A percentile compares a stretch with the other conserved stretches of the same genome.
Evolutionary conservation across 2,888 invertebrate species (phyloP).

Genomic region (Odontocolon sp.): DNA sequence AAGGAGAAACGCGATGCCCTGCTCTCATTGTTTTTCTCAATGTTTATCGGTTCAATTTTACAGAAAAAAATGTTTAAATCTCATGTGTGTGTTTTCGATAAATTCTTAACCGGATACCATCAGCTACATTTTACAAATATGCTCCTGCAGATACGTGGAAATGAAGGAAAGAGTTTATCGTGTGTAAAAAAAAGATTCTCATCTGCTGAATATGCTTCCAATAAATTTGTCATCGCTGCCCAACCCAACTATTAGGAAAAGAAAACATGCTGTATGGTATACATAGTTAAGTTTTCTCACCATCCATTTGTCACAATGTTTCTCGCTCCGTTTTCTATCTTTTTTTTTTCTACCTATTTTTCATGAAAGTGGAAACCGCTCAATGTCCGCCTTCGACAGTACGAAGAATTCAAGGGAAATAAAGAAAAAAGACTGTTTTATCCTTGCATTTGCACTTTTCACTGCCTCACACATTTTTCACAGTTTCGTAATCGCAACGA

Average conservation of each 20-base stretch:
- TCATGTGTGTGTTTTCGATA: constrained; percentile 12
- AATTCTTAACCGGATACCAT: constrained; percentile 17
- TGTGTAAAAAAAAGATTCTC: no score
- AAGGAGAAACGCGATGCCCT: neutral
- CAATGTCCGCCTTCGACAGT: no score
- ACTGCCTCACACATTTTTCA: constrained; percentile 7
- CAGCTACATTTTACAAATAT: neutral
- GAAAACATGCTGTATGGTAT: no score
- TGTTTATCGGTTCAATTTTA: neutral
- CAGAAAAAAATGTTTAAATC: neutral
- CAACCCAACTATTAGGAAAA: no score
- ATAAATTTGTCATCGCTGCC: neutral
- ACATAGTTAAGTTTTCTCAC: no score
- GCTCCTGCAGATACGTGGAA: neutral
- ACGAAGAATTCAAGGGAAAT: constrained; percentile 23
- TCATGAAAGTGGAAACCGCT: no score
- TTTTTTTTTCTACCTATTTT: no score
- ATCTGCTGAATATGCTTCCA: constrained; percentile 1
- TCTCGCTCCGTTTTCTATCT: no score
- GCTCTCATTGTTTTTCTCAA: neutral
- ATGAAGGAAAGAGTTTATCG: neutral
- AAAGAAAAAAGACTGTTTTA: neutral
- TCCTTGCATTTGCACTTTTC: constrained; percentile 30
- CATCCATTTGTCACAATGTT: no score
- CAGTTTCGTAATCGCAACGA: constrained; percentile 42